These are phyloP conservation scores for Heliconius himera DNA, from an alignment of 1,140 invertebrate genomes.

Conservation along the genomic window DNA sequence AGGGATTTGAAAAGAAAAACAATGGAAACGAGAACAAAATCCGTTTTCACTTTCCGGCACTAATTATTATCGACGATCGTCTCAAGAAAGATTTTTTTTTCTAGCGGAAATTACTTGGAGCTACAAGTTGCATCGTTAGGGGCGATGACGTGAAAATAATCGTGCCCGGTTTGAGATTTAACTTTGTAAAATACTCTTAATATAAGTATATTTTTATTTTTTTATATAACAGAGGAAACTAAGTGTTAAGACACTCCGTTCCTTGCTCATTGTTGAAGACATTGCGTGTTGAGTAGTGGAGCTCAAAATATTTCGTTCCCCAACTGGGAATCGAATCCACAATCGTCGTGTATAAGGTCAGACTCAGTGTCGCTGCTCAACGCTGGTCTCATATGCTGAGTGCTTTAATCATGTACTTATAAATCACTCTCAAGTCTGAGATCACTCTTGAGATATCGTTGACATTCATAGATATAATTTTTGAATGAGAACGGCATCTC, in stretches of 20 bases:
- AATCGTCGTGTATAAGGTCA: no score
- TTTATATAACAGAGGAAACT: background rate
- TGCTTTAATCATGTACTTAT: no score
- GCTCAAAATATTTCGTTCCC: background rate
- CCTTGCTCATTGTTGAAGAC: background rate
- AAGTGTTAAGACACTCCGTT: background rate
- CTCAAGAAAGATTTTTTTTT: slow-evolving; percentile 25
- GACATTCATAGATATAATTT: no score
- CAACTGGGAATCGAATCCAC: no score
- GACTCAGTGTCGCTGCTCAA: no score
- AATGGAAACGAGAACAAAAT: slow-evolving; percentile 2
- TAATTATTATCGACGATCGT: slow-evolving; percentile 29
- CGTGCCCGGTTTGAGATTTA: background rate
- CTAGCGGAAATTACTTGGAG: slow-evolving; percentile 31
- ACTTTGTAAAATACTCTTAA: background rate
- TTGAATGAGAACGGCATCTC: no score
- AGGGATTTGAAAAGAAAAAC: slow-evolving; percentile 3
- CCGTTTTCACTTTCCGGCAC: slow-evolving; percentile 20
- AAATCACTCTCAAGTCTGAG: no score
- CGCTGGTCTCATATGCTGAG: no score
- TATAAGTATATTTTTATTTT: background rate
- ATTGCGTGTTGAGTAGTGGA: background rate
- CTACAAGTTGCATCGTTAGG: slow-evolving; percentile 36
- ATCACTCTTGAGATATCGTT: no score
- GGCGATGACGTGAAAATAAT: slow-evolving; percentile 23